A percentile compares a stretch with the other conserved stretches of the same genome.
phyloP scores from a whole-genome alignment of 2,113 vertebrate species.

The Nycticorax nycticorax region DNA sequence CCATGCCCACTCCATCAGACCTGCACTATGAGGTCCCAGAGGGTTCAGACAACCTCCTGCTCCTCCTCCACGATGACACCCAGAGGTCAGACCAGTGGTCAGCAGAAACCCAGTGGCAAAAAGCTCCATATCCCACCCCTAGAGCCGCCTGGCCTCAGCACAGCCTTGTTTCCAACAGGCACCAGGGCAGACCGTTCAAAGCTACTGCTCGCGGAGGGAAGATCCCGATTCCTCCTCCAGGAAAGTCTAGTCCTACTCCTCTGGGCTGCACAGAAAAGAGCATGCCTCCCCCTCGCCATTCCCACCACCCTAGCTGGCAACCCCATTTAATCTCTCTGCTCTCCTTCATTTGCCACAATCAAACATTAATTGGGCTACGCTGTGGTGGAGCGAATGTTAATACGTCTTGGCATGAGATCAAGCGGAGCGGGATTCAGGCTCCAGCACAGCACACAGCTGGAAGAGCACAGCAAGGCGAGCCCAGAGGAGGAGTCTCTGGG shows the following conservation, averaged over 20 bases:
- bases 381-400: slow-evolving; percentile 18
- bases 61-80: neutral
- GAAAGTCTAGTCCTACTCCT: neutral
- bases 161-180: neutral
- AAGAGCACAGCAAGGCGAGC: neutral
- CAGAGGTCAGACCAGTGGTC: neutral
- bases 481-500: neutral
- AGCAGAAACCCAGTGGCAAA: neutral
- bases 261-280: neutral
- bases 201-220: neutral
- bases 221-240: neutral
- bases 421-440: neutral
- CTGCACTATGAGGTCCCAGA: neutral
- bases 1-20: neutral
- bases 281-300: neutral
- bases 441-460: fast-evolving
- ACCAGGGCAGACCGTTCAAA: neutral
- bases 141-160: neutral
- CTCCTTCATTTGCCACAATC: slow-evolving; percentile 40
- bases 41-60: neutral
- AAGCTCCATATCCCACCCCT: neutral
- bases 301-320: neutral
- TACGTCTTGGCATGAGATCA: neutral
- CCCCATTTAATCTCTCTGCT: slow-evolving; percentile 28
- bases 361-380: slow-evolving; percentile 32